Evolutionary conservation across 2,797 vertebrate genomes (phyloP).

Genomic region (Xyrichtys novacula): DNA sequence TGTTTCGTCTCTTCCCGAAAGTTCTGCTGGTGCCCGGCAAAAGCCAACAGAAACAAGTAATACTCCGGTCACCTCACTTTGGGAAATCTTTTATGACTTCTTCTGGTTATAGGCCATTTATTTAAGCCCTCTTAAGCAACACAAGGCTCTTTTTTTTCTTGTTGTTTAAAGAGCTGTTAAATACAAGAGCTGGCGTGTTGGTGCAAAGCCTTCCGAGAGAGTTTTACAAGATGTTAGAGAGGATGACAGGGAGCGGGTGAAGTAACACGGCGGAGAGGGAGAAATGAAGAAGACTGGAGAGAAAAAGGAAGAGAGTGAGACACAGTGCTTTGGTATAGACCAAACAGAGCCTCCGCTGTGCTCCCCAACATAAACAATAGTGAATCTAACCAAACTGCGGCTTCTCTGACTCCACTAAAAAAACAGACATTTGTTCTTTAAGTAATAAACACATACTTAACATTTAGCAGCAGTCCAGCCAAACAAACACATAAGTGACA

Average conservation of each 20-base stretch:
- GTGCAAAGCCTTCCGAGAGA: constrained; percentile 41
- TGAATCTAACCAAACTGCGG: constrained; percentile 42
- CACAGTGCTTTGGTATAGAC: constrained; percentile 13
- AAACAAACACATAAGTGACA: constrained; percentile 39
- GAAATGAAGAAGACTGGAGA: constrained; percentile 18
- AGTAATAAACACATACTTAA: constrained; percentile 57
- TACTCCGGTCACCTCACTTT: constrained; percentile 52
- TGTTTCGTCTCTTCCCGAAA: constrained; percentile 75
- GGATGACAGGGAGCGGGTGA: constrained; percentile 40
- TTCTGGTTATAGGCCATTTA: constrained; percentile 50
- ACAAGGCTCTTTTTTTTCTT: constrained; percentile 9
- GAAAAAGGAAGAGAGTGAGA: constrained; percentile 8
- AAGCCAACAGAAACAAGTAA: constrained; percentile 72
- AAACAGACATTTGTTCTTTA: constrained; percentile 34
- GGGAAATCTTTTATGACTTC: constrained; percentile 47
- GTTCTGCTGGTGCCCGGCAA: constrained; percentile 43
- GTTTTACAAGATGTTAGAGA: constrained; percentile 54
- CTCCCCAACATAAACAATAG: constrained; percentile 46
- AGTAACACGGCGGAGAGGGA: constrained; percentile 11
- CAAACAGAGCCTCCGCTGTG: constrained; percentile 48
- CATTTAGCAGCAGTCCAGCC: constrained; percentile 36
- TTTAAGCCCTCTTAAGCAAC: constrained; percentile 47
- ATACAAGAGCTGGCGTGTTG: constrained; percentile 44
- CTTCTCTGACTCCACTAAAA: constrained; percentile 4
- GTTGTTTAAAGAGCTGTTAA: constrained; percentile 60